Conservation (phyloP, 1,140 invertebrate species). For the Saxidomus purpurata region DNA sequence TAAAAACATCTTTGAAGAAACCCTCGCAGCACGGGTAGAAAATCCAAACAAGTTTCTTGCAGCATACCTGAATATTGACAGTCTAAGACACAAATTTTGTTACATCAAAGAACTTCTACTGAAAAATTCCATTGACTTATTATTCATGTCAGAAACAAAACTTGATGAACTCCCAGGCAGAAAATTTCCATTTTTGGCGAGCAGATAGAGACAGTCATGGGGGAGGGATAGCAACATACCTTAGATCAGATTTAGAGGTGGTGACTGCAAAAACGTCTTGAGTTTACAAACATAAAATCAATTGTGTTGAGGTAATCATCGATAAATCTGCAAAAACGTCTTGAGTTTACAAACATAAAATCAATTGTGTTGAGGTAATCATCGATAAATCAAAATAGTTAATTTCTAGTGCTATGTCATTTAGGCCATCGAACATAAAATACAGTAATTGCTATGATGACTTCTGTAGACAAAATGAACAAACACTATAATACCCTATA, state of each 20-base stretch:
- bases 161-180: constrained; percentile 40
- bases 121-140: constrained; percentile 36
- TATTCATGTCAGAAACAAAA: constrained; percentile 65
- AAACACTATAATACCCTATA: constrained; percentile 17
- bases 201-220: constrained; percentile 47
- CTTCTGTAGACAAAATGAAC: constrained; percentile 3
- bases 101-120: constrained; percentile 16
- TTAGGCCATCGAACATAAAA: background rate
- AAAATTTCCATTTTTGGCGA: constrained; percentile 46
- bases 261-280: constrained; percentile 32
- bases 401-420: background rate
- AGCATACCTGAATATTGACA: constrained; percentile 41
- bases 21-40: too few species aligned
- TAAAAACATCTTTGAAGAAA: background rate
- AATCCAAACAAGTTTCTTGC: constrained; percentile 17
- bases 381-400: constrained; percentile 39
- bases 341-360: constrained; percentile 30
- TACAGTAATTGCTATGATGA: background rate
- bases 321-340: constrained; percentile 6
- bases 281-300: constrained; percentile 27
- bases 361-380: constrained; percentile 49
- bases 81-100: constrained; percentile 28
- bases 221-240: constrained; percentile 6
- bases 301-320: constrained; percentile 48
- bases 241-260: constrained; percentile 13